A percentile compares a stretch with the other conserved stretches of the same genome.
These are phyloP conservation scores for Nymphicus hollandicus DNA, from an alignment of 2,113 vertebrate species.

Conservation along the genomic window DNA sequence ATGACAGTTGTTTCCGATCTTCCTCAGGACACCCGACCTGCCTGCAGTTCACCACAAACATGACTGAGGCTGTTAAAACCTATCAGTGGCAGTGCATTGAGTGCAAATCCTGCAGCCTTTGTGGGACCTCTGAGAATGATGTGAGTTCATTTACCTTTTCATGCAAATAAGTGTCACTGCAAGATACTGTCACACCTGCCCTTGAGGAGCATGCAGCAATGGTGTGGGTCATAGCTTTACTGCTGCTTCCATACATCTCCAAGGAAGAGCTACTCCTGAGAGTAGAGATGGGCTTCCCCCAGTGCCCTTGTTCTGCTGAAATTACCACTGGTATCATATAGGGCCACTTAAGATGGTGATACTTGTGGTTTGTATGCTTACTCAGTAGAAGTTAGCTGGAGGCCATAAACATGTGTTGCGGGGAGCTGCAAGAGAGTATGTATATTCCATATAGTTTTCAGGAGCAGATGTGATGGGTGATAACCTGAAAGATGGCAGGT, in stretches of 20 bases:
- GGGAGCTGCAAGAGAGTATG: background rate
- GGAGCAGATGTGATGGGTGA: background rate
- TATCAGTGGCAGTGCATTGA: slow-evolving; percentile 99
- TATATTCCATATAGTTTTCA: background rate
- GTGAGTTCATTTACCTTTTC: slow-evolving; percentile 77
- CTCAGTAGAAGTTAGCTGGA: background rate
- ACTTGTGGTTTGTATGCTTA: background rate
- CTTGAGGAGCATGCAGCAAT: background rate
- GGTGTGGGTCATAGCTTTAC: background rate
- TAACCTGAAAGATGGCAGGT: background rate
- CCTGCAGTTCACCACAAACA: slow-evolving; percentile 97
- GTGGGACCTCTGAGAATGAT: slow-evolving; percentile 97
- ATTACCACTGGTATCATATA: background rate
- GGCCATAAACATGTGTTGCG: background rate
- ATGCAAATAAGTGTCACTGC: background rate
- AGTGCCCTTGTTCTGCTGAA: background rate
- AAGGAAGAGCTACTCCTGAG: background rate
- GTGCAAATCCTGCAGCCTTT: slow-evolving; percentile 98
- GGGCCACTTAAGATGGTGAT: background rate
- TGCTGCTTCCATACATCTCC: background rate
- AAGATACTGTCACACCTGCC: background rate
- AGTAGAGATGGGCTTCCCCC: background rate
- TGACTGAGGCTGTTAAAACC: slow-evolving; percentile 94
- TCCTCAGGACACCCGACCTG: slow-evolving; percentile 93
- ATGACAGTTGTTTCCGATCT: slow-evolving; percentile 54